phyloP scores from a whole-genome alignment of 2,888 invertebrate species.

The Bursaphelenchus okinawaensis region DNA sequence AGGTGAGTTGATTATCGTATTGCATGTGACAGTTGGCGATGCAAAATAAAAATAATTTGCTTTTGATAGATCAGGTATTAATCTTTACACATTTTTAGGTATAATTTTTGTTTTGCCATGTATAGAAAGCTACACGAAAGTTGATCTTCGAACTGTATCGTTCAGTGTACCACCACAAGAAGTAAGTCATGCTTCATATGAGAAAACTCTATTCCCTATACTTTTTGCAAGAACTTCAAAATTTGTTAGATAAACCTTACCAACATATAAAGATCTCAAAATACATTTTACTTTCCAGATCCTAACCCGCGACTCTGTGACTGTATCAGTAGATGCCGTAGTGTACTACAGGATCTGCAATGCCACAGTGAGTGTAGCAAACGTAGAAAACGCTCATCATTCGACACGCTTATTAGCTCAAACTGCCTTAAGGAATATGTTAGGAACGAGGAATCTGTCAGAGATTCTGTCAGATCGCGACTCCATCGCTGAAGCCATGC shows the following conservation, averaged over 20 bases:
- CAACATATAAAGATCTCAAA: slow-evolving; percentile 19
- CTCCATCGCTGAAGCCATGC: slow-evolving; percentile 85
- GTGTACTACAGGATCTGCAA: slow-evolving; percentile 72
- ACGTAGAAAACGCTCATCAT: slow-evolving; percentile 85
- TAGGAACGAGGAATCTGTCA: slow-evolving; percentile 89
- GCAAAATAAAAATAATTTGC: too few species aligned
- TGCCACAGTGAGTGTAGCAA: slow-evolving; percentile 96
- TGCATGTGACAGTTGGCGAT: neutral
- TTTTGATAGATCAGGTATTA: too few species aligned
- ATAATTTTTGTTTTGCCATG: slow-evolving; percentile 70
- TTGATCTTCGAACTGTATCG: slow-evolving; percentile 86
- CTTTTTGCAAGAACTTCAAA: too few species aligned
- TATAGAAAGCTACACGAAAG: slow-evolving; percentile 63
- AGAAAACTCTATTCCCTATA: too few species aligned
- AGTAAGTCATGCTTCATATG: slow-evolving; percentile 62
- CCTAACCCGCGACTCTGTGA: slow-evolving; percentile 64
- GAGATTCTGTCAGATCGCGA: slow-evolving; percentile 90
- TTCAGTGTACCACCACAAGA: slow-evolving; percentile 82
- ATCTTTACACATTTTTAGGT: too few species aligned
- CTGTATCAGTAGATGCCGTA: slow-evolving; percentile 84
- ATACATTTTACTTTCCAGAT: slow-evolving; percentile 11
- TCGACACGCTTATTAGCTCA: slow-evolving; percentile 60
- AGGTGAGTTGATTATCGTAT: slow-evolving; percentile 18
- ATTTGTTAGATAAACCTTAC: too few species aligned
- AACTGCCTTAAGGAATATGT: slow-evolving; percentile 65